Evolutionary conservation across 2,888 invertebrate species (phyloP), one percentile per base, ranked within the genome.

Genomic region (Archaeoteleia sp.): DNA sequence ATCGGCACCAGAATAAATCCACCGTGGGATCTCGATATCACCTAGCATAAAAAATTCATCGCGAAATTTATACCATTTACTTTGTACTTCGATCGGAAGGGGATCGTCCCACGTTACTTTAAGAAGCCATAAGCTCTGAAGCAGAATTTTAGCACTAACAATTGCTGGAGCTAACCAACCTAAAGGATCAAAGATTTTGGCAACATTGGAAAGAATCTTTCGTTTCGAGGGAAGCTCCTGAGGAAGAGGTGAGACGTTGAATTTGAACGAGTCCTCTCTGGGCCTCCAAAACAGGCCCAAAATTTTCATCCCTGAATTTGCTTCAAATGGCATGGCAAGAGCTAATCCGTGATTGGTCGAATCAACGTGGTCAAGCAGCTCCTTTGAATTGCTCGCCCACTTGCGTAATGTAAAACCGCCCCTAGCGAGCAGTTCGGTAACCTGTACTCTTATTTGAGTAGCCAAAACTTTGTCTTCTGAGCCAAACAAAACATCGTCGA

Each of bases 41-140:
- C 15, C 29, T 1, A 62, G n/a, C 0, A 2, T 6, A 0, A 9
- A 2, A 1, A 54, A 9, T 4, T 7, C 10, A 7, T 15, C 13
- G 4, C 42, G 37, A 20, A 32, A 23, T 2, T 5, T 15, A 4
- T 25, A 14, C 48, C 29, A 37, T 27, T 25, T n/a, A 1, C 6
- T 9, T 6, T 42, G 2, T 3, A 10, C 9, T 14, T 5, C 17
- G 0, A 25, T 10, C 0, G 30, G 14, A 6, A 34, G 7, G 7
- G 9, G 17, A 15, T 27, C 27, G 14, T 57, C 55, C 49, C 58
- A 58, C 8, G 29, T 25, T 0, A 27, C 0, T 9, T 58, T 42
- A 1, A 7, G 9, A 4, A 49, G 14, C 60, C 67, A 70, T 1
- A 65, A 29, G 0, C 25, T 20, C 23, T 67, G 58, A 3, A 67